Percentiles rank a stretch among this genome's conserved stretches.
These are phyloP conservation scores for Crypturellus undulatus DNA, from an alignment of 2,113 vertebrate species.

Conservation along the genomic window DNA sequence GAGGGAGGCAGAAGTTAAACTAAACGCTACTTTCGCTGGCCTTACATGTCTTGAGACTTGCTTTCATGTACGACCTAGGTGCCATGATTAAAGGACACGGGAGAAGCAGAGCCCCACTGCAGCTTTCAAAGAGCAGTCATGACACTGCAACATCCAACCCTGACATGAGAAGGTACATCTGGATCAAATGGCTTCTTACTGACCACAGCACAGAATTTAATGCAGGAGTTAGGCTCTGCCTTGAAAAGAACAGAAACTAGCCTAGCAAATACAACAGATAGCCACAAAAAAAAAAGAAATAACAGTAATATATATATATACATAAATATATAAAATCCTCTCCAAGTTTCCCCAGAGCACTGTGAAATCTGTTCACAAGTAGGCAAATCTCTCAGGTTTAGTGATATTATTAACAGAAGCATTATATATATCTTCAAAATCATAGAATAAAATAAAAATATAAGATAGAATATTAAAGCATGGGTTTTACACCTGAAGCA, in stretches of 20 bases:
- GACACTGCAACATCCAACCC: not conserved
- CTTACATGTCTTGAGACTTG: not conserved
- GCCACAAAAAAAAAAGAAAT: too few species aligned
- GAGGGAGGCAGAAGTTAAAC: constrained; percentile 11
- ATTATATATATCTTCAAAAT: not conserved
- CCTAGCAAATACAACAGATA: not conserved
- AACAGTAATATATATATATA: too few species aligned
- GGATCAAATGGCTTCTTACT: not conserved
- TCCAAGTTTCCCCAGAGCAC: not conserved
- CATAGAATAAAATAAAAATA: constrained; percentile 15
- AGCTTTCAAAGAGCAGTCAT: not conserved
- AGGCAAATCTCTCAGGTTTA: not conserved
- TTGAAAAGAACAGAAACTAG: not conserved
- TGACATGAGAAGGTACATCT: not conserved
- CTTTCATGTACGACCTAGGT: constrained; percentile 11
- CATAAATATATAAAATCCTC: not conserved
- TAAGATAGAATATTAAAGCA: not conserved
- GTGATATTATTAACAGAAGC: not conserved
- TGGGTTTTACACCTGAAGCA: not conserved
- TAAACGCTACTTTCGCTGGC: not conserved
- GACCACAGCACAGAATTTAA: not conserved
- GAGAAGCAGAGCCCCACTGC: not conserved
- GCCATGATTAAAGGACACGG: not conserved
- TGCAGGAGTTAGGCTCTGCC: not conserved
- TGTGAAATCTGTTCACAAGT: not conserved